Base-by-base conservation (phyloP, 2,888 invertebrate genomes). In the Lagria hirta region DNA sequence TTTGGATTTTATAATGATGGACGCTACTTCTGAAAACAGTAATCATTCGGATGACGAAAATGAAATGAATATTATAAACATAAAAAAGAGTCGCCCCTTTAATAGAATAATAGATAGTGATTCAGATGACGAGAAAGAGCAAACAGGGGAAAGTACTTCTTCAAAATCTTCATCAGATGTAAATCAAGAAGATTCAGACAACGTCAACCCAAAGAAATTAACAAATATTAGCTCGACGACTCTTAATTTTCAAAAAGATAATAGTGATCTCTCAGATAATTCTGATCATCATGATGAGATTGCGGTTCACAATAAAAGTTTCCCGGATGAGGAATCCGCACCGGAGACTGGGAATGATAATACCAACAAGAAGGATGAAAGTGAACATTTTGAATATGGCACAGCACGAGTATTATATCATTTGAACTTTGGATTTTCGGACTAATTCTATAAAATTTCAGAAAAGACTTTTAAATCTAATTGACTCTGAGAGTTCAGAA, bases 401-500 rank as follows among this genome's bases (percentile, higher is more conserved):
- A 14, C 15, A 28, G 24, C 6, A 24, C 24, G 6, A 24, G 26
- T 36, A 36, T 1, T 8, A 24, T 8, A 7, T 6, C 20, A 7
- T 24, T 24, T 24, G 4, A 15, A 18, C n/a, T 4, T 8, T 18
- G 18, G 10, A 30, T 30, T 18, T 5, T 18, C 20, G 5, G 7
- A 6, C 5, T 18, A 8, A 8, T 24, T 6, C 8, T 24, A 4
- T n/a, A 24, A 4, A 6, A 22, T 18, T 14, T 22, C 4, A 4
- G 4, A 3, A 18, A 29, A 15, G 8, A 20, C 15, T 27, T 32
- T 37, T 30, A 22, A 22, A 43, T 42, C 28, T 80, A 27, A 79
- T 75, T 70, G 80, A 80, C 61, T 74, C 79, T 4, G 80, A 80
- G 47, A 77, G 75, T 44, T 78, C 78, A 33, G 77, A 65, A 42